Conservation (phyloP, 2,113 vertebrate genomes). For the Raja brachyura region DNA sequence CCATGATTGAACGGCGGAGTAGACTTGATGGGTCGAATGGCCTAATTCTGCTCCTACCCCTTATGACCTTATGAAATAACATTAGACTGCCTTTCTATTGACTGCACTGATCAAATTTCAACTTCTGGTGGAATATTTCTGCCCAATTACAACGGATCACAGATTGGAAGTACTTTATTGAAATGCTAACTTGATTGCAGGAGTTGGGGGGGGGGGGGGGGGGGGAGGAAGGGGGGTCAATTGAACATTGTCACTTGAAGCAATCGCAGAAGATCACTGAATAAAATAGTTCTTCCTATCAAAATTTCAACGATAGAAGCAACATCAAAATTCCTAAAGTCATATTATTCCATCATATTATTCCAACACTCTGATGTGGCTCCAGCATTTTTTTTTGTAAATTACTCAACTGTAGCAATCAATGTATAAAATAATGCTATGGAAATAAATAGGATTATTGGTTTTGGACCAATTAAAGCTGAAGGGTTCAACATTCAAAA, state of each 20-base stretch:
- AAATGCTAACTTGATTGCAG: background rate
- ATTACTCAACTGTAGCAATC: background rate
- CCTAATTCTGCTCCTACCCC: too few relatives aligned
- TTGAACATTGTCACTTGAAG: background rate
- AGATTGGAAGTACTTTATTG: background rate
- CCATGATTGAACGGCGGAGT: too few relatives aligned
- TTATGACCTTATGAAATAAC: background rate
- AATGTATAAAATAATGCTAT: conserved; percentile 4
- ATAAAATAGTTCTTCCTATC: background rate
- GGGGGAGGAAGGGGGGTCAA: background rate
- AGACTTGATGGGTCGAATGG: too few relatives aligned
- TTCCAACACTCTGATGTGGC: background rate
- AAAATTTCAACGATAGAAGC: background rate
- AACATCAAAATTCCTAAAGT: background rate
- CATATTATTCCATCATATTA: background rate
- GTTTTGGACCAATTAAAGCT: background rate
- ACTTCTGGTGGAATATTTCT: background rate
- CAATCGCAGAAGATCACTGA: background rate
- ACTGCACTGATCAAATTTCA: background rate
- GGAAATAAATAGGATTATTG: background rate
- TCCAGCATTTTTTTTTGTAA: background rate
- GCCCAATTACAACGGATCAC: background rate
- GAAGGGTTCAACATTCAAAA: background rate
- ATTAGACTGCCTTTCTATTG: background rate
- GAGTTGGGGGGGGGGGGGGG: too few relatives aligned